Percentiles rank a stretch among this genome's conserved stretches.
phyloP scores from a whole-genome alignment of 2,113 vertebrate species.

The Eptesicus fuscus region DNA sequence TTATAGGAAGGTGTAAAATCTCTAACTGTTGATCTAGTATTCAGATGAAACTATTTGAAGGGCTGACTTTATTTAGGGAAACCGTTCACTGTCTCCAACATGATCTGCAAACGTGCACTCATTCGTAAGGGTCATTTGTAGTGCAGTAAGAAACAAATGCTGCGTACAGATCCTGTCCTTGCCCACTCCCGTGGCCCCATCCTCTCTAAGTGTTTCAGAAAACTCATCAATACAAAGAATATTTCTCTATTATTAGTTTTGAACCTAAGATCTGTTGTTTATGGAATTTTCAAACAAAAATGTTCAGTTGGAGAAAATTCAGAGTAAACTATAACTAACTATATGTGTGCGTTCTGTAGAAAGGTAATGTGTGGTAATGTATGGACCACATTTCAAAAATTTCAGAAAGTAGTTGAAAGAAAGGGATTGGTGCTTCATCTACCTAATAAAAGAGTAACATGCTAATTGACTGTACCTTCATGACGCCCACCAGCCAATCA shows the following conservation, averaged over 20 bases:
- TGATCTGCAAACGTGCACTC: neutral
- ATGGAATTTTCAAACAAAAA: neutral
- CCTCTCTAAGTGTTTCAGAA: neutral
- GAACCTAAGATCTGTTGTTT: neutral
- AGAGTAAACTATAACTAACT: neutral
- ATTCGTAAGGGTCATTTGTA: neutral
- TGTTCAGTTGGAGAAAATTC: neutral
- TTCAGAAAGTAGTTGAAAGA: neutral
- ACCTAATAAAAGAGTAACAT: too few relatives aligned
- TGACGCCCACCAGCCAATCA: too few relatives aligned
- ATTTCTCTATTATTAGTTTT: neutral
- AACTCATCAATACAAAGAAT: neutral
- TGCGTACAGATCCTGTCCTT: neutral
- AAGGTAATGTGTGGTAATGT: neutral
- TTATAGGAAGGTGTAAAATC: constrained; percentile 1
- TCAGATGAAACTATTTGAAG: neutral
- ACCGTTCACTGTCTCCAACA: neutral
- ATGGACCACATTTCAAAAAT: neutral
- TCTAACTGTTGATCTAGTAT: neutral
- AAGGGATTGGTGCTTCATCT: neutral
- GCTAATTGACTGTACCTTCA: too few relatives aligned
- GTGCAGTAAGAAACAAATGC: neutral
- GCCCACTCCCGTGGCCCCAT: neutral
- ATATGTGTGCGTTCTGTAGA: neutral
- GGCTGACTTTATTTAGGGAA: neutral